A percentile compares a stretch with the other conserved stretches of the same genome.
phyloP scores from a whole-genome alignment of 1,140 invertebrate genomes.

The Brachystomella parvula region DNA sequence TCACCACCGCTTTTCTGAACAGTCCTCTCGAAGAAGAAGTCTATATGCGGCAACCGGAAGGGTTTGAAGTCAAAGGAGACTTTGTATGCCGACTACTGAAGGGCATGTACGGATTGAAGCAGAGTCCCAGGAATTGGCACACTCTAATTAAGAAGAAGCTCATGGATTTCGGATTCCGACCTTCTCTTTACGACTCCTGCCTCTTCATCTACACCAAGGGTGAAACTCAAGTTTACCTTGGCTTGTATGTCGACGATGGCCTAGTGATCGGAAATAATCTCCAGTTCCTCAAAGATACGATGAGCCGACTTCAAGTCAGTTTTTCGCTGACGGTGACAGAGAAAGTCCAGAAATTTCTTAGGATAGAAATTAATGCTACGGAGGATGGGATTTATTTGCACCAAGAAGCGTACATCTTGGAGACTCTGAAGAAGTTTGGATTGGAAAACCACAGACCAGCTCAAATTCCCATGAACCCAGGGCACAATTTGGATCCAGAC shows the following conservation, averaged over 20 bases:
- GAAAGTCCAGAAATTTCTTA: neutral
- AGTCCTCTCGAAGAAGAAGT: slow-evolving; percentile 42
- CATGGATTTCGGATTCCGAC: neutral
- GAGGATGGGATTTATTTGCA: neutral
- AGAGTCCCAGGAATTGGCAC: slow-evolving; percentile 41
- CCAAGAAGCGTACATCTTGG: neutral
- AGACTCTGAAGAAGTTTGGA: neutral
- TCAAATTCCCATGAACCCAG: neutral
- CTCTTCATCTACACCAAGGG: neutral
- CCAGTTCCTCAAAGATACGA: neutral
- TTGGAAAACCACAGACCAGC: neutral
- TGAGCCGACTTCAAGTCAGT: neutral
- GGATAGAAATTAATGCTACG: neutral
- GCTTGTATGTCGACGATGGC: neutral
- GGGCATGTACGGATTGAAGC: slow-evolving; percentile 44
- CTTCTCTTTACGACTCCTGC: neutral
- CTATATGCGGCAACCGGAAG: slow-evolving; percentile 42
- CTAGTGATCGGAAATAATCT: neutral
- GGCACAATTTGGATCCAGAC: neutral
- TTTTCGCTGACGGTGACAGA: neutral
- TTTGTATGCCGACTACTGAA: slow-evolving; percentile 43
- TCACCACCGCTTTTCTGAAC: slow-evolving; percentile 44
- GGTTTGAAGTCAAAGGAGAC: slow-evolving; percentile 38
- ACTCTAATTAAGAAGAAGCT: neutral
- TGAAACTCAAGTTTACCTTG: too few species aligned